These are phyloP conservation scores for Machaerirhynchus nigripectus DNA, from an alignment of 2,113 vertebrate species.

Conservation along the genomic window DNA sequence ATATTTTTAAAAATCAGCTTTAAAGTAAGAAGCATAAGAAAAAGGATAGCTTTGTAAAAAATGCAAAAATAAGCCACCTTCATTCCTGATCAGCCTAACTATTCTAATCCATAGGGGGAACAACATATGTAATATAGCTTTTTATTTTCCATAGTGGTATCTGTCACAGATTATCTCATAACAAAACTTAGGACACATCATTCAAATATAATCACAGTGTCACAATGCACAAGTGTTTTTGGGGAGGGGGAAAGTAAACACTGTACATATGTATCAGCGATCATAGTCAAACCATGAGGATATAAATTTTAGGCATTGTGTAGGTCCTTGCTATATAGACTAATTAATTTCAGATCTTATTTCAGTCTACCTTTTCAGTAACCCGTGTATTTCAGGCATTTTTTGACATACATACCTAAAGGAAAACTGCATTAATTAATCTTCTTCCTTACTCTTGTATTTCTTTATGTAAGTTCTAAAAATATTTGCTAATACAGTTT, in stretches of 20 bases:
- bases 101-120: not conserved
- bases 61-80: not conserved
- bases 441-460: not conserved
- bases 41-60: not conserved
- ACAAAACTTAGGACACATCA: not conserved
- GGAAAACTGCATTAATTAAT: not conserved
- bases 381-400: not conserved
- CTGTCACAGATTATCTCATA: not conserved
- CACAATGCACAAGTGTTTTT: not conserved
- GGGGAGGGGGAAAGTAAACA: not conserved
- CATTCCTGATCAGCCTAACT: not conserved
- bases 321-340: not conserved
- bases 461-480: not conserved
- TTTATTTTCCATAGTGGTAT: not conserved
- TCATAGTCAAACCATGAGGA: not conserved
- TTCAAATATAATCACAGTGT: not conserved
- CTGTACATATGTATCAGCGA: not conserved
- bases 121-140: not conserved
- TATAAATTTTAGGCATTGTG: not conserved
- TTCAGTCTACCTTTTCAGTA: not conserved
- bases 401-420: not conserved
- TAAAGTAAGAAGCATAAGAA: not conserved
- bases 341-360: not conserved
- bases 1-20: not conserved
- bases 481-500: not conserved